Conservation (phyloP, 2,113 vertebrate species). For the Python bivittatus region DNA sequence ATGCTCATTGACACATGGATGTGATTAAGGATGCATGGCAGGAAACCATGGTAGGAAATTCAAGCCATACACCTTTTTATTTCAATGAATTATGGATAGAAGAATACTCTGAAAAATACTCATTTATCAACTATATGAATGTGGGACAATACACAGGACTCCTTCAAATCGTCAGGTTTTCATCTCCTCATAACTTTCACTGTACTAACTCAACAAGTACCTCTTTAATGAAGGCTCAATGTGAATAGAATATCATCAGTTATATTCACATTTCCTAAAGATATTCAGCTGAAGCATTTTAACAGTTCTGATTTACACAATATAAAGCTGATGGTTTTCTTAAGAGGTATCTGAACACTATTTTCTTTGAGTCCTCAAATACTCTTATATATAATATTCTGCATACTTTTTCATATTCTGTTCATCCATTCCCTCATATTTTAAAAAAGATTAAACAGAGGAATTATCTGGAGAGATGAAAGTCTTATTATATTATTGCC, state of each 20-base stretch:
- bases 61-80: neutral
- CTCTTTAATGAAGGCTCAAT: neutral
- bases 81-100: neutral
- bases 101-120: neutral
- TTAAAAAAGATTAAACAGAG: neutral
- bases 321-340: neutral
- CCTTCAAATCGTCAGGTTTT: neutral
- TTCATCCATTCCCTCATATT: neutral
- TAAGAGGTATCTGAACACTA: slow-evolving; percentile 3
- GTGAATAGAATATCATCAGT: neutral
- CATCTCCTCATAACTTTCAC: neutral
- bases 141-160: neutral
- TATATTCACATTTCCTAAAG: neutral
- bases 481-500: neutral
- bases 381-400: neutral
- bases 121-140: neutral
- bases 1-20: neutral
- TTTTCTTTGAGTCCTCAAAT: neutral
- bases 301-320: neutral
- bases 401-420: neutral
- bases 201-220: neutral
- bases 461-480: neutral
- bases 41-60: neutral
- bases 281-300: neutral
- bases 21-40: neutral